Evolutionary conservation across 2,113 vertebrate species (phyloP), one percentile per base, ranked within the genome.

Genomic region (Anseranas semipalmata): DNA sequence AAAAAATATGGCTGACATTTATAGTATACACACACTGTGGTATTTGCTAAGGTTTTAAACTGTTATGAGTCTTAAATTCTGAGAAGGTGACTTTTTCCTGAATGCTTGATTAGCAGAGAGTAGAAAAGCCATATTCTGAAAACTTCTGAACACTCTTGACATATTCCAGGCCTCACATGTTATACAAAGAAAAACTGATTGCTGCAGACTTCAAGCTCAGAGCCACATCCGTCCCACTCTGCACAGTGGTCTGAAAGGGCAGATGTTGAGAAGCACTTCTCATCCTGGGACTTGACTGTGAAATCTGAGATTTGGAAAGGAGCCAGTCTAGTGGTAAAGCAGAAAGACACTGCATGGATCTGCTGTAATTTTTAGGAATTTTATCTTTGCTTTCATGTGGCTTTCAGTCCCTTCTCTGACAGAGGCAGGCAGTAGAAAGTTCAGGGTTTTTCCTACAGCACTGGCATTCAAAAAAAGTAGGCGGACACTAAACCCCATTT

Each of bases 1-100:
- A 86, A 92, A 74, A 79, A 94, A 91, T 53, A 89, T n/a, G 33
- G 15, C 65, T 95, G 79, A 89, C 83, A 95, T 92, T 95, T 94
- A 68, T 27, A 60, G 16, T 63, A 91, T 46, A 91, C 45, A 83
- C 56, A 85, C 70, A 77, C 48, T 4, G 7, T 96, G 93, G 27
- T 48, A 94, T 95, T 95, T 97, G 78, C 82, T 85, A 50, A 96
- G 55, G 33, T 72, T 92, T 92, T 90, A 77, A 79, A 85, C 41
- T 90, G 68, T 71, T 94, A 77, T 72, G 35, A 93, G 53, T 82
- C 68, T 93, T 68, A 76, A 5, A 88, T 73, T 95, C 68, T 53
- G 45, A 89, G 58, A n/a, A 78, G 11, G 5, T 43, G n/a, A 11
- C 8, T 24, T 75, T 55, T 52, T 27, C 2, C 35, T 17, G 33